phyloP scores from a whole-genome alignment of 2,797 vertebrate species.

The Australoheros facetus region DNA sequence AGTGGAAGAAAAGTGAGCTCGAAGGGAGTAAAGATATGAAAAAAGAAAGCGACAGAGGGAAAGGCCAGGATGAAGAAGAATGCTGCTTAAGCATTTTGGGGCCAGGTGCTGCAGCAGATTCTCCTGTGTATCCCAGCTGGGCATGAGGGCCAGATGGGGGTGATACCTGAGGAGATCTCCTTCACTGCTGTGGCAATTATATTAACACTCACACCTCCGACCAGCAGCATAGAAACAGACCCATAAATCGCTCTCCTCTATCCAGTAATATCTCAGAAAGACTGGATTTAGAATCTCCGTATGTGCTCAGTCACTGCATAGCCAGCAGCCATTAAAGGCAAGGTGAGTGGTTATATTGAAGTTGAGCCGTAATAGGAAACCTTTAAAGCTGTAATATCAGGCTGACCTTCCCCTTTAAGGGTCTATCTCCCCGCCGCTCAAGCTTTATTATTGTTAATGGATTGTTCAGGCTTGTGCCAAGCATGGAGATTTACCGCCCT shows the following conservation, averaged over 20 bases:
- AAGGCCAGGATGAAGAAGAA: slow-evolving; percentile 41
- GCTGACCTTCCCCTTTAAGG: slow-evolving; percentile 79
- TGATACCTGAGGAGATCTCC: slow-evolving; percentile 47
- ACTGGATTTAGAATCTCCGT: slow-evolving; percentile 66
- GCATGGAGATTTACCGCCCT: slow-evolving; percentile 63
- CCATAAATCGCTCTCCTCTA: slow-evolving; percentile 56
- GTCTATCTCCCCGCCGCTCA: slow-evolving; percentile 61
- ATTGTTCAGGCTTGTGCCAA: slow-evolving; percentile 67
- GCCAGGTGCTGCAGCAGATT: slow-evolving; percentile 49
- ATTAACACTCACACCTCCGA: slow-evolving; percentile 62
- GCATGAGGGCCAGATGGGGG: slow-evolving; percentile 43
- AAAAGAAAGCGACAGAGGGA: slow-evolving; percentile 26
- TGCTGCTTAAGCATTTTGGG: slow-evolving; percentile 54
- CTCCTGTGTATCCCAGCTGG: slow-evolving; percentile 43
- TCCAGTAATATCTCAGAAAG: slow-evolving; percentile 55
- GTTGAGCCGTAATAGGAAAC: slow-evolving; percentile 77
- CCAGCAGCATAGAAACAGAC: slow-evolving; percentile 45
- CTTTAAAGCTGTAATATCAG: slow-evolving; percentile 76
- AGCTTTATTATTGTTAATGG: slow-evolving; percentile 78
- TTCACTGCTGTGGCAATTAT: slow-evolving; percentile 57
- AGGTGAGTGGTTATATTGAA: slow-evolving; percentile 73
- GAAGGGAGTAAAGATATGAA: slow-evolving; percentile 31
- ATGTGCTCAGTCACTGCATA: slow-evolving; percentile 61
- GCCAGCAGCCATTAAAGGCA: slow-evolving; percentile 71
- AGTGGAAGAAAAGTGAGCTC: slow-evolving; percentile 26